Evolutionary conservation across 2,888 invertebrate species (phyloP).

Genomic region (Lithosia quadra): DNA sequence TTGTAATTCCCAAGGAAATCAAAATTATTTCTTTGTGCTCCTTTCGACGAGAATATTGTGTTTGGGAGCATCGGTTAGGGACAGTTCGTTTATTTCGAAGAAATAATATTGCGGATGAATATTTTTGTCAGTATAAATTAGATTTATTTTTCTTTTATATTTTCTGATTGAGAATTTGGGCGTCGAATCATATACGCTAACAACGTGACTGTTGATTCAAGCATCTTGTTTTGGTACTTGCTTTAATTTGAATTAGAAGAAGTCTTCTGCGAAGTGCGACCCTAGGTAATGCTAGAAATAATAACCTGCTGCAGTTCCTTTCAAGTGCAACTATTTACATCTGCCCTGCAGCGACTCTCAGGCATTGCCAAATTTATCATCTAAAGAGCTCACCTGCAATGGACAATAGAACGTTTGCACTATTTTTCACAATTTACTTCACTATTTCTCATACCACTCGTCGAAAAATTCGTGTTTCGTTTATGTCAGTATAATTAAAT

Average conservation of each 20-base stretch:
- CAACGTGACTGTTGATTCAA: neutral
- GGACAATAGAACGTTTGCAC: no score
- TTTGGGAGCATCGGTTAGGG: conserved; percentile 35
- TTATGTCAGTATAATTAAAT: no score
- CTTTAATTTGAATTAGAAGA: neutral
- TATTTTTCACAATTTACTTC: neutral
- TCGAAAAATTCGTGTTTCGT: no score
- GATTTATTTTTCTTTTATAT: conserved; percentile 34
- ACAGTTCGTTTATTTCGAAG: conserved; percentile 38
- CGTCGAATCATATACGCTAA: neutral
- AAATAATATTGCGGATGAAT: conserved; percentile 38
- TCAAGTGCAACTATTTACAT: neutral
- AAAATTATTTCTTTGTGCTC: conserved; percentile 53
- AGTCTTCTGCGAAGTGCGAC: neutral
- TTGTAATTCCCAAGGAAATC: conserved; percentile 51
- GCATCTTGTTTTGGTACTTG: neutral
- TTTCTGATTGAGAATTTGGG: conserved; percentile 10
- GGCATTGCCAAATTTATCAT: neutral
- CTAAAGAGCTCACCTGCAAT: neutral
- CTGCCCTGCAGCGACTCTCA: neutral
- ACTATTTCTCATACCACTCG: neutral
- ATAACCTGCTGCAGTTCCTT: neutral
- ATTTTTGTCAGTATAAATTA: conserved; percentile 33
- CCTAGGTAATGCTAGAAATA: neutral
- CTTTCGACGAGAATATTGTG: conserved; percentile 45